phyloP scores from a whole-genome alignment of 2,888 invertebrate genomes.

The Adelphocoris suturalis region DNA sequence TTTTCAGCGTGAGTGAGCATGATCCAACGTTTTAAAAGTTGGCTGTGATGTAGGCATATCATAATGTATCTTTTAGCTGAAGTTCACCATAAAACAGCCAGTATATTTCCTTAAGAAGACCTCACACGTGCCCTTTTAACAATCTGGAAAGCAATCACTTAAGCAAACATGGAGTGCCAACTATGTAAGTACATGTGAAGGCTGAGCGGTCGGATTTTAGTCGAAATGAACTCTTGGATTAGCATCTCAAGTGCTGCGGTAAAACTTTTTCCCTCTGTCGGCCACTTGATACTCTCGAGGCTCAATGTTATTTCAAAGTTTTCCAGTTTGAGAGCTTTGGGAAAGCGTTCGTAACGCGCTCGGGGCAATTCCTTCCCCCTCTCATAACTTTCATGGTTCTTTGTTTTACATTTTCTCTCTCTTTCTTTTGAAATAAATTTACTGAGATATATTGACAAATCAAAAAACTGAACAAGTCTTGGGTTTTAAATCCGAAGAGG shows the following conservation, averaged over 20 bases:
- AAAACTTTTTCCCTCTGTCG: background rate
- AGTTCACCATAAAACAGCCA: too few relatives aligned
- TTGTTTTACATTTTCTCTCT: constrained; percentile 18
- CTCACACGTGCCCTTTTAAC: too few relatives aligned
- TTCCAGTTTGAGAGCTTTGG: constrained; percentile 25
- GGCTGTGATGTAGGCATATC: too few relatives aligned
- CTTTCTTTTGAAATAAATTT: background rate
- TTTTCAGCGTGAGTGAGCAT: too few relatives aligned
- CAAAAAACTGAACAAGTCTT: too few relatives aligned
- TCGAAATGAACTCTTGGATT: background rate
- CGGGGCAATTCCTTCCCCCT: background rate
- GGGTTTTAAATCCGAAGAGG: too few relatives aligned
- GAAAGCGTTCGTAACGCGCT: background rate
- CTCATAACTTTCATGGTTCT: background rate
- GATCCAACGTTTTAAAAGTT: too few relatives aligned
- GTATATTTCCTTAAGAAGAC: too few relatives aligned
- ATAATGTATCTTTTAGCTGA: too few relatives aligned
- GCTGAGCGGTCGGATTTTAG: background rate
- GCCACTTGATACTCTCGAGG: constrained; percentile 1
- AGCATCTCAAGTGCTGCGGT: background rate
- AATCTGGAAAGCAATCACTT: background rate
- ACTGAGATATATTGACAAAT: background rate
- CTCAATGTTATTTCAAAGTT: background rate
- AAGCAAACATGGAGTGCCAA: background rate
- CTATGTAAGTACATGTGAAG: background rate